These are phyloP conservation scores for Drosophila seguyi DNA, from an alignment of 1,140 invertebrate genomes.

Conservation along the genomic window DNA sequence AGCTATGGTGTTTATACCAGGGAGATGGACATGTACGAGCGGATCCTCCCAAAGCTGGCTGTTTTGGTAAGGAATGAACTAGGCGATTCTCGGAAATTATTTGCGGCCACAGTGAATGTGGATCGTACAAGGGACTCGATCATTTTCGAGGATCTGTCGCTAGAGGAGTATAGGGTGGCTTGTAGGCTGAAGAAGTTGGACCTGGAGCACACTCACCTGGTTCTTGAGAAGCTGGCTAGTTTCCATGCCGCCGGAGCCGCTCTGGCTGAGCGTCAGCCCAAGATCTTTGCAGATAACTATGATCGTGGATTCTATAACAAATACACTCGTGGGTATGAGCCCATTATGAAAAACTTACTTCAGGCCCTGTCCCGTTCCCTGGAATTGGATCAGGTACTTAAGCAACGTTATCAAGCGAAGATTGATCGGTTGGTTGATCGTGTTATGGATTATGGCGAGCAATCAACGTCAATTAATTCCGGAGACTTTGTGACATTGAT, in stretches of 20 bases:
- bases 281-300: conserved; percentile 54
- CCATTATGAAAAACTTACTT: too few relatives aligned
- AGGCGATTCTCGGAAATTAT: conserved; percentile 39
- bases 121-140: conserved; percentile 58
- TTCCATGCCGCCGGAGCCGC: too few relatives aligned
- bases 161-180: conserved; percentile 86
- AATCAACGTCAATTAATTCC: conserved; percentile 50
- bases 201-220: conserved; percentile 84
- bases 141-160: conserved; percentile 28
- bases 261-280: conserved; percentile 37
- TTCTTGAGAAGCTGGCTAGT: conserved; percentile 86
- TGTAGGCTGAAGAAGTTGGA: too few relatives aligned
- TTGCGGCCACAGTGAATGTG: conserved; percentile 67
- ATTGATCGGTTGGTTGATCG: too few relatives aligned
- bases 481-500: too few relatives aligned
- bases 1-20: conserved; percentile 58
- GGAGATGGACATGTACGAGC: conserved; percentile 75
- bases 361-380: conserved; percentile 42
- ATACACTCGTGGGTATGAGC: too few relatives aligned
- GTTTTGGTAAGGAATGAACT: not conserved
- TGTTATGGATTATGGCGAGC: conserved; percentile 62
- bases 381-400: conserved; percentile 35
- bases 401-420: too few relatives aligned
- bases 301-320: conserved; percentile 67
- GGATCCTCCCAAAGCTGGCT: conserved; percentile 61